Evolutionary conservation across 2,113 vertebrate genomes (phyloP), one percentile per base, ranked within the genome.

Genomic region (Scatophagus argus): DNA sequence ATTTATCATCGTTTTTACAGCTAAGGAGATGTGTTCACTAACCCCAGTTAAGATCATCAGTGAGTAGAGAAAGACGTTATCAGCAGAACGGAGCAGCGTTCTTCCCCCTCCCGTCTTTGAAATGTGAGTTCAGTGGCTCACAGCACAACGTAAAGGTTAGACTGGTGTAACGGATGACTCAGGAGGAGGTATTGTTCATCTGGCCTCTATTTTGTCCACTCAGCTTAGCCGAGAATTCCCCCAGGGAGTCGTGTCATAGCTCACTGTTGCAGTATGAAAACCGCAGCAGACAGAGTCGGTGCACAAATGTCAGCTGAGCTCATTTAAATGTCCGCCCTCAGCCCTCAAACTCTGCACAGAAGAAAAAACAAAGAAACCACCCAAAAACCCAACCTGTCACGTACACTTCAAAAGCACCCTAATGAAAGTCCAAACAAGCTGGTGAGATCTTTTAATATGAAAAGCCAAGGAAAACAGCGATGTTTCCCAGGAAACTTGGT

Each of bases 191-290:
- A 54, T 68, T 82, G 61, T 71, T 86, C 71, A 46, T 67, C 38
- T 16, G 27, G 75, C 32, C 44, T 81, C 60, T 63, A 39, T 90
- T 91, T 81, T 83, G 88, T 86, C 77, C 68, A 86, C 61, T 90
- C 89, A 88, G 72, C 81, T 63, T 41, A 59, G 31, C 19, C 4
- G 38, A 63, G 49, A 77, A 60, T 44, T 75, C 44, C 81, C 82
- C 34, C 3, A 3, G 60, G 79, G 63, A 84, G 77, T 62, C 80
- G 16, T 78, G 78, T 91, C 82, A 79, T 65, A 56, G 68, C 71
- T 83, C 29, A 44, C 44, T 70, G 74, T 72, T 74, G 39, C 80
- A 84, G 72, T 23, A 49, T 73, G 75, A 79, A 86, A 91, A 86
- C 75, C 80, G 56, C 75, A 54, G 16, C 73, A 72, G 69, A 84